phyloP scores from a whole-genome alignment of 2,113 vertebrate genomes.

The Scatophagus argus region DNA sequence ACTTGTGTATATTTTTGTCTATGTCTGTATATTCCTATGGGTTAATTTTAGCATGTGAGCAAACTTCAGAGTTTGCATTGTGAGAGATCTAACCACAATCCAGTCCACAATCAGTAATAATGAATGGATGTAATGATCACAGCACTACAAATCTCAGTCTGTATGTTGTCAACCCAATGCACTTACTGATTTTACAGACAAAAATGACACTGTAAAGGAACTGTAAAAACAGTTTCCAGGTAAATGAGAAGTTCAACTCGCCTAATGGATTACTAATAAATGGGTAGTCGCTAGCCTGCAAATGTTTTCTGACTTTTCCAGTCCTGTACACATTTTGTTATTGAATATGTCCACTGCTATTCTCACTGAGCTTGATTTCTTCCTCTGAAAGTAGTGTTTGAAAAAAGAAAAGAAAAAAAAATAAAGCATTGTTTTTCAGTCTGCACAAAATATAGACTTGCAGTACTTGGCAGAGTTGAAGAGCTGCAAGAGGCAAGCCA shows the following conservation, averaged over 20 bases:
- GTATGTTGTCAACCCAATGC: background rate
- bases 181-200: background rate
- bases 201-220: background rate
- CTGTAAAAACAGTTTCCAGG: background rate
- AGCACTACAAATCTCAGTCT: background rate
- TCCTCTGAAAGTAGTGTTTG: conserved; percentile 14
- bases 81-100: background rate
- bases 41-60: conserved; percentile 22
- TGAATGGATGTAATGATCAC: background rate
- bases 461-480: conserved; percentile 51
- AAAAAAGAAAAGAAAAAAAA: conserved; percentile 7
- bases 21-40: background rate
- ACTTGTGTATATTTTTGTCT: background rate
- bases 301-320: background rate
- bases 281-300: background rate
- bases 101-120: background rate
- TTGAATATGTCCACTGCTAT: background rate
- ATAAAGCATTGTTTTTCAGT: conserved; percentile 32
- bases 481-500: conserved; percentile 33
- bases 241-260: background rate
- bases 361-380: background rate
- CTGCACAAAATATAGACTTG: conserved; percentile 42
- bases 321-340: background rate
- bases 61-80: background rate
- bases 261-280: background rate